Evolutionary conservation across 2,888 invertebrate species (phyloP), one percentile per base, ranked within the genome.

Genomic region (Drosophila atroscutellata): DNA sequence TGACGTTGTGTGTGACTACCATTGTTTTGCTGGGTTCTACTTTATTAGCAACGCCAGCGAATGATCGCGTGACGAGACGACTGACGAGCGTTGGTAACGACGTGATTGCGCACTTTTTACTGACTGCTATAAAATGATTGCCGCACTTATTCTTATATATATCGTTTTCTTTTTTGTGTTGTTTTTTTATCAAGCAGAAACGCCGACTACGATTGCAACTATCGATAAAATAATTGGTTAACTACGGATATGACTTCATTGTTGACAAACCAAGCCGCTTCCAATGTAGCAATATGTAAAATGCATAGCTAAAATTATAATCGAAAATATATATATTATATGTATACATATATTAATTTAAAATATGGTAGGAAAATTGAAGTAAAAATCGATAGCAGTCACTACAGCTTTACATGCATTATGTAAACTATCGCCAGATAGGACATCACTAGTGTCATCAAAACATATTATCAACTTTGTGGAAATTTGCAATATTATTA

Each of bases 1-100:
- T 92, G 0, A 93, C 93, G 49, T 93, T 92, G 86, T 93, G 93
- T 80, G 92, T 90, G 18, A 92, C 74, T 28, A 93, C 93, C 93
- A 93, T 93, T 73, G 81, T 92, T 58, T 87, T 80, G 52, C 66
- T 50, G 49, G 65, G 50, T 15, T 75, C 57, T 11, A 77, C 36
- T 51, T 59, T 66, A 11, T 50, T 77, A 24, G 72, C 50, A 61
- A 67, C 72, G 49, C 77, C 69, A 28, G 69, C 83, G 63, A 54
- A 72, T 47, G 65, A 62, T 52, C 91, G 91, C 88, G 67, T 87
- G 76, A 69, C 47, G 59, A 77, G 56, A 32, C 59, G 69, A 63
- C 61, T 39, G n/a, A 82, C 1, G 8, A 73, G 7, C 26, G 56
- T 63, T 70, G n/a, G 34, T 7, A 69, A 42, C 72, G 83, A 79